A percentile compares a stretch with the other conserved stretches of the same genome.
phyloP scores from a whole-genome alignment of 2,797 vertebrate genomes.

The Hypotaenidia philippensis region DNA sequence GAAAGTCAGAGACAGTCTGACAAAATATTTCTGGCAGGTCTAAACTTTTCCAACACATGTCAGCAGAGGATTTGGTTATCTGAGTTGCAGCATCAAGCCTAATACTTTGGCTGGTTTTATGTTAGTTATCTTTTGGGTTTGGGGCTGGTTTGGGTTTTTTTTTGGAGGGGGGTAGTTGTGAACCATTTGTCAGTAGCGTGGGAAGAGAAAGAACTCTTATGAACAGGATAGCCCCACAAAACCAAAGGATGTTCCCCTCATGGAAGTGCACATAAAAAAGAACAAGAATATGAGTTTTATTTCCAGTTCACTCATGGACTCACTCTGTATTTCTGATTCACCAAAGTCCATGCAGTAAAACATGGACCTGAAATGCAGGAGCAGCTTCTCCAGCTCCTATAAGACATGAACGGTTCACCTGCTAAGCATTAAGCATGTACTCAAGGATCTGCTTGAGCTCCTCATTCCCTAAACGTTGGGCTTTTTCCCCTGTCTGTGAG shows the following conservation, averaged over 20 bases:
- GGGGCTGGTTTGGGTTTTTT: too few species aligned
- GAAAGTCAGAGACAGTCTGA: not conserved
- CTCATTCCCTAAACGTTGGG: not conserved
- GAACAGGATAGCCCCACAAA: not conserved
- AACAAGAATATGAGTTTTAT: not conserved
- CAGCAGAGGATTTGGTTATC: not conserved
- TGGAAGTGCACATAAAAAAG: not conserved
- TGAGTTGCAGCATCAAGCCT: not conserved
- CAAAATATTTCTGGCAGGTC: conserved; percentile 2
- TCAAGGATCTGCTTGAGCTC: not conserved
- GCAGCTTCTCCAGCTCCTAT: not conserved
- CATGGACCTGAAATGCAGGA: not conserved
- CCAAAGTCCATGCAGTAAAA: not conserved
- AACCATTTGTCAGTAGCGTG: not conserved
- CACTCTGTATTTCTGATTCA: not conserved
- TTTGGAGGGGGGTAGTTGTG: not conserved
- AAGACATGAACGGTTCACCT: not conserved
- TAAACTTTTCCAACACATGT: not conserved
- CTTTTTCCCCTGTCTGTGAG: not conserved
- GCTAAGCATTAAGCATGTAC: not conserved
- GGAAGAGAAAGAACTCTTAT: not conserved
- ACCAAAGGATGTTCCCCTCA: not conserved
- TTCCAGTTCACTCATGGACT: not conserved
- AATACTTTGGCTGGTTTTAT: not conserved
- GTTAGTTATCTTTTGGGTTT: not conserved